Evolutionary conservation across 35 echinoderm and acorn worm genomes (phyloP), one percentile per base, ranked within the genome.

Genomic region (Anneissia japonica): DNA sequence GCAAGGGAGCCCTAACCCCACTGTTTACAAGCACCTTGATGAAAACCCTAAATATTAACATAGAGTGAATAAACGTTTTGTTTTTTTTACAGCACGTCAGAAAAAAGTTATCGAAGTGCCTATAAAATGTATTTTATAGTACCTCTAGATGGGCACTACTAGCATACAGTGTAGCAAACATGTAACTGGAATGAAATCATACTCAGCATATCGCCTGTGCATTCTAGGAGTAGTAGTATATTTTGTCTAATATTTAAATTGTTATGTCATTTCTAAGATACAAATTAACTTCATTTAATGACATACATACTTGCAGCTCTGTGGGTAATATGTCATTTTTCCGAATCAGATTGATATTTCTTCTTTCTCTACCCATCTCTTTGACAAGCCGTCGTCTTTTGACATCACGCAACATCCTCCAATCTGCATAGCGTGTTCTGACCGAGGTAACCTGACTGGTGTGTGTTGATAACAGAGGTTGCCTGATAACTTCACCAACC

Each of bases 241-340:
- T 13, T 12, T 77, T 77, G 12, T 19, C 14, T 77, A 17, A 19
- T 33, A 19, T 16, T 33, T 77, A 13, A 16, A 16, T 23, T 23
- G 14, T 17, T 12, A 17, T 13, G 14, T 77, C 11, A 77, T 16
- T 77, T 16, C 12, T 16, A 23, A 14, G 17, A 11, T 16, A 77
- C 31, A 16, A 23, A 33, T 77, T 77, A 16, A 23, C 31, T 17
- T 11, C 31, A 31, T 32, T 16, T 77, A 33, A 33, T 12, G 17
- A 81, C 79, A 33, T 12, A 51, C 82, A 11, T 87, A 97, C 95
- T 83, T 84, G 86, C 23, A 97, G 33, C 76, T 97, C 95, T 88
- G 90, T 80, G 35, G 95, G 95, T 30, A 97, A 73, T 29, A 97
- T 89, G 21, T 92, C 93, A 80, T 97, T 97, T 82, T 97, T 97